phyloP scores from a whole-genome alignment of 2,113 vertebrate genomes.

The Sitta europaea region DNA sequence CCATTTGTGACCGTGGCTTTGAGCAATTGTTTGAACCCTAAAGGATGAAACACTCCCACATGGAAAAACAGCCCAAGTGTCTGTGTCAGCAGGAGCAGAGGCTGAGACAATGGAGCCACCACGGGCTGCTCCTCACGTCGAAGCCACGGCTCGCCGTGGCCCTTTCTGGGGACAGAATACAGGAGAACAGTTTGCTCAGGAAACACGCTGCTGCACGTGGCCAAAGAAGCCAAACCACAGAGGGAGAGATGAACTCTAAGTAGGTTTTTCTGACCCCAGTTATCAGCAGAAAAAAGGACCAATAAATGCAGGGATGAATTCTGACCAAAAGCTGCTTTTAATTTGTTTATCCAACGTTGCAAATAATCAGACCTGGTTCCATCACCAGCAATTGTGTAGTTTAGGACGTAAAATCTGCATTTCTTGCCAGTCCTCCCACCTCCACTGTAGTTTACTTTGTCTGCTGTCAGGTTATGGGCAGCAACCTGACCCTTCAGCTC shows the following conservation, averaged over 20 bases:
- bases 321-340: not conserved
- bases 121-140: not conserved
- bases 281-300: not conserved
- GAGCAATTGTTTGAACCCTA: not conserved
- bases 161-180: not conserved
- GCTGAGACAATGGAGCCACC: not conserved
- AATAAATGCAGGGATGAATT: not conserved
- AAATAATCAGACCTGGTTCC: not conserved
- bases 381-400: not conserved
- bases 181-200: not conserved
- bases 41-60: not conserved
- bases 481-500: not conserved
- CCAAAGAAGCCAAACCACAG: not conserved
- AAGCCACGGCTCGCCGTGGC: not conserved
- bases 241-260: not conserved
- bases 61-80: not conserved
- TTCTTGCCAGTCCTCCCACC: not conserved
- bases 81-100: not conserved
- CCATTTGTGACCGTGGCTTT: not conserved
- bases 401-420: accelerated
- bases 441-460: not conserved
- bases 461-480: not conserved
- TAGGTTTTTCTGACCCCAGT: not conserved
- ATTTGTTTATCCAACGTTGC: not conserved
- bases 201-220: not conserved